Conservation (phyloP, 2,113 vertebrate species). For the Barnardius zonarius region DNA sequence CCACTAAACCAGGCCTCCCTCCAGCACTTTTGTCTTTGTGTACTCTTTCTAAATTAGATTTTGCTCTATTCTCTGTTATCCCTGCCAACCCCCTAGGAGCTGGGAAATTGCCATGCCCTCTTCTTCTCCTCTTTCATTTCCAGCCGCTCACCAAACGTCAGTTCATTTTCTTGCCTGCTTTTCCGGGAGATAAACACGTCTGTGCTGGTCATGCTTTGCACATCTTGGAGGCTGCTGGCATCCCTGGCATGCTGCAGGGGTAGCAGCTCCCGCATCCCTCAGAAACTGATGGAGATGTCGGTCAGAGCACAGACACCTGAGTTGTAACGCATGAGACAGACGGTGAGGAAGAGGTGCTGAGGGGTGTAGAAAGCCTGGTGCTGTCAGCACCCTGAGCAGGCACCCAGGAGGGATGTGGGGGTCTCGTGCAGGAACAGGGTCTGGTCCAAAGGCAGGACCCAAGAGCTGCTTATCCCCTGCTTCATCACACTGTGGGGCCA, state of each 20-base stretch:
- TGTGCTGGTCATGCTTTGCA: neutral
- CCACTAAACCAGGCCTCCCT: neutral
- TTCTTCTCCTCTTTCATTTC: neutral
- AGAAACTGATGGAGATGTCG: neutral
- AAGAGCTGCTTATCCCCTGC: neutral
- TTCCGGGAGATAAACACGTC: neutral
- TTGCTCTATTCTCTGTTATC: neutral
- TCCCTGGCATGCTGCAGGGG: accelerated
- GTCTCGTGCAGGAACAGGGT: accelerated
- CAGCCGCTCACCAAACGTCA: neutral
- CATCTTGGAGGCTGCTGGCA: neutral
- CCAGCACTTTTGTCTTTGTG: neutral
- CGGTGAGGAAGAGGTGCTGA: neutral
- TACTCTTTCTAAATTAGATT: neutral
- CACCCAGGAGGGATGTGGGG: accelerated
- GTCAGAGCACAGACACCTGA: neutral
- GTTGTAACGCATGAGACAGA: neutral
- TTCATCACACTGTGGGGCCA: neutral
- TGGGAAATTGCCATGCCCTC: neutral
- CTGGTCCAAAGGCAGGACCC: neutral
- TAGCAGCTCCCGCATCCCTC: neutral
- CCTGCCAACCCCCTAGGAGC: neutral
- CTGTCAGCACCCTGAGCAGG: neutral
- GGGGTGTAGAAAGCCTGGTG: neutral
- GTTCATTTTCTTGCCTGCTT: neutral